Evolutionary conservation across 2,113 vertebrate species (phyloP), one percentile per base, ranked within the genome.

Genomic region (Channa maculata): DNA sequence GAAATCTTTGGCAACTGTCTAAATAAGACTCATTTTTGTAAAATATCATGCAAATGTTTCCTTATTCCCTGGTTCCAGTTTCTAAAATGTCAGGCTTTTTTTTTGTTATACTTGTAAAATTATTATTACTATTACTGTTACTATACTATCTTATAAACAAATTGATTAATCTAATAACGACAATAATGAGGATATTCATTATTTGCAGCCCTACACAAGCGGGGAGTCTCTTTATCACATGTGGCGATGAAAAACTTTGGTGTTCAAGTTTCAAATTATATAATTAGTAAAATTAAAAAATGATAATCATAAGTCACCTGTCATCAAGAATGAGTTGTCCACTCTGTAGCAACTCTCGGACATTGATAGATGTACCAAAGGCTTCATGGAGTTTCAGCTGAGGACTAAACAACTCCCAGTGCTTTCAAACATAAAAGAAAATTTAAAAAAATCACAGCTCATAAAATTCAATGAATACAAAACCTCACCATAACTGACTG

Each of bases 341-440:
- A 6, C 71, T 86, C 38, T 88, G 76, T 44, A 87, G 89, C 8
- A 97, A 84, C 0, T 84, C 86, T 80, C 39, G 62, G 44, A 96
- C 89, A 7, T 95, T 91, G 5, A 50, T 39, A 0, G 92, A 94
- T 0, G 1, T 46, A n/a, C 92, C 92, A 14, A 98, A 95, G 14
- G 92, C 46, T 0, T 90, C 84, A 79, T 83, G 57, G 6, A 99
- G 92, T 54, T 88, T 90, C 59, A 93, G 74, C 0, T 84, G 59
- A 4, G 95, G 90, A 64, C 94, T 95, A 80, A 96, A 96, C 6
- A 52, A 33, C 24, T 83, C 72, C 97, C 97, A 99, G 59, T 93
- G 95, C 97, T 99, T 78, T 10, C 50, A n/a, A 37, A 63, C 0
- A 79, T 3, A 43, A 68, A 60, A 55, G 5, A 54, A 38, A 68